Percentiles rank a stretch among this genome's conserved stretches.
Conservation (phyloP, 2,888 invertebrate species). For the Mellilla xanthometata region DNA sequence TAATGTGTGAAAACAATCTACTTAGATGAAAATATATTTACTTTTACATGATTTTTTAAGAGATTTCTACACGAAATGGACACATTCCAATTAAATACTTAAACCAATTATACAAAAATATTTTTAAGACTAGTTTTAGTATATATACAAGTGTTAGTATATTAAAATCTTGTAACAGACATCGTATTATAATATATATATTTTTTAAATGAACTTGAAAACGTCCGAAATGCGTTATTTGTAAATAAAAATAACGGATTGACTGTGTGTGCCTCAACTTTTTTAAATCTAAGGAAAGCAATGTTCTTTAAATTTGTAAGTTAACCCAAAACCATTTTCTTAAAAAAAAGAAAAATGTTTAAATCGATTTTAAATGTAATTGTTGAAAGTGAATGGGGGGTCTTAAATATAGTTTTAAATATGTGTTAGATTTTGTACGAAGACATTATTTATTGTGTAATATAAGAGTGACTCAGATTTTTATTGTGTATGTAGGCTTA, state of each 20-base stretch:
- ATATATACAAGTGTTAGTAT: no score
- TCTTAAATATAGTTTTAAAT: slow-evolving; percentile 1
- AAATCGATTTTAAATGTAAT: background rate
- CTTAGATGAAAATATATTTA: slow-evolving; percentile 34
- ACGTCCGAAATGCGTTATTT: no score
- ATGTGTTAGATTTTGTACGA: slow-evolving; percentile 1
- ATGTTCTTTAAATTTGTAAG: background rate
- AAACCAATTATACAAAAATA: slow-evolving; percentile 34
- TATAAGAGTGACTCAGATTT: slow-evolving; percentile 11
- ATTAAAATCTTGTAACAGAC: no score
- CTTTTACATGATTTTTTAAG: slow-evolving; percentile 13
- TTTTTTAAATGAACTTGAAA: no score
- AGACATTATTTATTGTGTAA: slow-evolving; percentile 11
- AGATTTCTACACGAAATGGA: slow-evolving; percentile 21
- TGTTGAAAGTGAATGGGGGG: background rate
- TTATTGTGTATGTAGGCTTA: slow-evolving; percentile 6
- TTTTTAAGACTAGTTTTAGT: no score
- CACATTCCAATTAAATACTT: slow-evolving; percentile 31
- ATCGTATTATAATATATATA: no score
- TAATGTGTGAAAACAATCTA: slow-evolving; percentile 27
- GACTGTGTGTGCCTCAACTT: slow-evolving; percentile 33
- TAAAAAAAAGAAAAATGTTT: no score
- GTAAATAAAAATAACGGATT: slow-evolving; percentile 18
- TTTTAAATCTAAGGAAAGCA: slow-evolving; percentile 14
- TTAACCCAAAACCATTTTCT: no score